A percentile compares a stretch with the other conserved stretches of the same genome.
Conservation (phyloP, 2,113 vertebrate genomes). For the Cyanoderma ruficeps region DNA sequence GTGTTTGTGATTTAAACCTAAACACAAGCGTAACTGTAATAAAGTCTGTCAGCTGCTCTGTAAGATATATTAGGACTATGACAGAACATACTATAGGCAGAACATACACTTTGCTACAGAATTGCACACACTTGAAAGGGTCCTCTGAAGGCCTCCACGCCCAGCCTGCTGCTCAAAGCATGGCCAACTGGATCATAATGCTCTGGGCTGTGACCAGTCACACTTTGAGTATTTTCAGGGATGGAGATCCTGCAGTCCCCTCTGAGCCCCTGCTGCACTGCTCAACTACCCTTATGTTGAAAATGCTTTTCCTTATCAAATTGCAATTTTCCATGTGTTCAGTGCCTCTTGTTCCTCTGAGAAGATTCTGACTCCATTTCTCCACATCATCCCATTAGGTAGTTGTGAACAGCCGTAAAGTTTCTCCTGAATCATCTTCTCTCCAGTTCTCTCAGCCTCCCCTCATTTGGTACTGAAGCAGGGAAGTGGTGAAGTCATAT, state of each 20-base stretch:
- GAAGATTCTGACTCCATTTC: background rate
- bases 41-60: background rate
- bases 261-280: background rate
- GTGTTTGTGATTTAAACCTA: background rate
- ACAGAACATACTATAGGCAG: background rate
- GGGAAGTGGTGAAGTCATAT: background rate
- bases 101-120: background rate
- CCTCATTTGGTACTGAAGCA: background rate
- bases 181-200: background rate
- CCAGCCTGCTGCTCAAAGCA: background rate
- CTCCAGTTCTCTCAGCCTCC: background rate
- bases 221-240: background rate
- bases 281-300: background rate
- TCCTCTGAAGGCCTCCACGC: background rate
- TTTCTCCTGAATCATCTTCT: background rate
- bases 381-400: background rate
- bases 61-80: background rate
- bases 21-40: background rate
- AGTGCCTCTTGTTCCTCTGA: background rate
- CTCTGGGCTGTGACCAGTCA: background rate
- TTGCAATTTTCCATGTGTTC: background rate
- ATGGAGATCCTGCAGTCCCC: background rate
- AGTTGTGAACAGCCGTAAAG: background rate
- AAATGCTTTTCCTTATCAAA: background rate
- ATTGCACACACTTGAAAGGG: background rate